Evolutionary conservation across 2,888 invertebrate genomes (phyloP).

Genomic region (Endotricha flammealis): DNA sequence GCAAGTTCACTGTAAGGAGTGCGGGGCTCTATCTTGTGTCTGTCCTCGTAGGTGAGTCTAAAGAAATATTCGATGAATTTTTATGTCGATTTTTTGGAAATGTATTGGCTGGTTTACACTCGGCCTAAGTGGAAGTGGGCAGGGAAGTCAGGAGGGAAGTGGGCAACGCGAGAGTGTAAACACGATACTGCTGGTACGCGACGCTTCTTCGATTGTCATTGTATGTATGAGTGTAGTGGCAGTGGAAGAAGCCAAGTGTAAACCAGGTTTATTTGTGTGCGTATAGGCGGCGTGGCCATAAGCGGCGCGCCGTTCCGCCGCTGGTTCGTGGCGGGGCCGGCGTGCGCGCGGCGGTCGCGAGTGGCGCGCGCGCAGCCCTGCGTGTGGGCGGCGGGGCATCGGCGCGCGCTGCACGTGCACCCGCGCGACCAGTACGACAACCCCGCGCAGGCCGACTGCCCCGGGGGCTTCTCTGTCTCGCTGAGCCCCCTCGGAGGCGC

Average conservation of each 20-base stretch:
- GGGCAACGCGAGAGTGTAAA: no score
- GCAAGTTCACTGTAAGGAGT: slow-evolving; percentile 94
- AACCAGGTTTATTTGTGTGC: background rate
- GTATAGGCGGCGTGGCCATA: slow-evolving; percentile 83
- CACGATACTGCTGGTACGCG: no score
- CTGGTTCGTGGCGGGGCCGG: slow-evolving; percentile 89
- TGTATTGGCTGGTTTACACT: no score
- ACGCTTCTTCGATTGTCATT: no score
- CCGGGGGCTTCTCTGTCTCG: background rate
- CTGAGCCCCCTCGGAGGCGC: slow-evolving; percentile 15
- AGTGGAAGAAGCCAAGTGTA: background rate
- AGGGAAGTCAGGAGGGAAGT: no score
- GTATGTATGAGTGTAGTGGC: no score
- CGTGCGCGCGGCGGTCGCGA: slow-evolving; percentile 89
- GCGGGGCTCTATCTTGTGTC: slow-evolving; percentile 93
- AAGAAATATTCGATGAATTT: no score
- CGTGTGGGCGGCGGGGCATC: slow-evolving; percentile 85
- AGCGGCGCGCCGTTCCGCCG: slow-evolving; percentile 92
- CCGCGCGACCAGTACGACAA: slow-evolving; percentile 96
- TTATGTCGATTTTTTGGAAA: no score
- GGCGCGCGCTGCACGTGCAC: slow-evolving; percentile 89
- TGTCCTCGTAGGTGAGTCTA: slow-evolving; percentile 82
- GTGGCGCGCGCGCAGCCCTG: slow-evolving; percentile 85
- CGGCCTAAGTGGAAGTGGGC: no score
- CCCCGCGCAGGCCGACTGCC: slow-evolving; percentile 39